Conservation (phyloP, 1,140 invertebrate genomes). For the Nasonia giraulti region DNA sequence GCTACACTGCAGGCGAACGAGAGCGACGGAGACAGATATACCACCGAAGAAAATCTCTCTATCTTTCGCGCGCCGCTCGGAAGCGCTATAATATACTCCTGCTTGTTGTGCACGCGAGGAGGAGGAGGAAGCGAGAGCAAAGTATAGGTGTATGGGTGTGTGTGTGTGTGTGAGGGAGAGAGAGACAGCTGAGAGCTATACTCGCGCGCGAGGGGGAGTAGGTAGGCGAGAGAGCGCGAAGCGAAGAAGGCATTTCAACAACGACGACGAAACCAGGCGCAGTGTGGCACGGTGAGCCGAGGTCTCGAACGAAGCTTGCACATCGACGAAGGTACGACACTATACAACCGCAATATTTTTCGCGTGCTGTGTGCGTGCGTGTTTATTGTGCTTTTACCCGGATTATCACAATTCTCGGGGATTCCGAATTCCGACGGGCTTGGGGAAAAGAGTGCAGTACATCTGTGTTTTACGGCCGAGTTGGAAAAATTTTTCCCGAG, state of each 20-base stretch:
- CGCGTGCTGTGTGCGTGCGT: neutral
- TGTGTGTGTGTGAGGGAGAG: no score
- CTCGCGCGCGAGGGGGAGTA: neutral
- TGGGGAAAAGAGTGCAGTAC: no score
- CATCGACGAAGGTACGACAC: slow-evolving; percentile 6
- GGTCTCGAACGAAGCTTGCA: slow-evolving; percentile 31
- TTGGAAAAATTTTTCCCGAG: no score
- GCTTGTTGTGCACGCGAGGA: neutral
- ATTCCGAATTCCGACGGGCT: no score
- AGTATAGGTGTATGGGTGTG: neutral
- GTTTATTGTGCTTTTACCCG: no score
- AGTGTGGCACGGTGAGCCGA: slow-evolving; percentile 44
- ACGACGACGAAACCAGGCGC: slow-evolving; percentile 41
- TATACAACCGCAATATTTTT: neutral
- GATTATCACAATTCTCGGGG: no score
- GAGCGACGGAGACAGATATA: neutral
- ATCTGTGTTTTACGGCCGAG: no score
- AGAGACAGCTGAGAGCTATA: neutral
- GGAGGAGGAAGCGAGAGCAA: neutral
- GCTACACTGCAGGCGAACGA: neutral
- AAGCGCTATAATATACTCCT: neutral
- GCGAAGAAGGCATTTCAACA: slow-evolving; percentile 19
- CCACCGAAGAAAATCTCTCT: neutral
- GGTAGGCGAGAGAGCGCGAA: neutral
- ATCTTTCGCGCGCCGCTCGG: neutral